Percentiles rank a stretch among this genome's conserved stretches.
These are phyloP conservation scores for Sinohyriopsis cumingii DNA, from an alignment of 2,888 invertebrate species.

Conservation along the genomic window DNA sequence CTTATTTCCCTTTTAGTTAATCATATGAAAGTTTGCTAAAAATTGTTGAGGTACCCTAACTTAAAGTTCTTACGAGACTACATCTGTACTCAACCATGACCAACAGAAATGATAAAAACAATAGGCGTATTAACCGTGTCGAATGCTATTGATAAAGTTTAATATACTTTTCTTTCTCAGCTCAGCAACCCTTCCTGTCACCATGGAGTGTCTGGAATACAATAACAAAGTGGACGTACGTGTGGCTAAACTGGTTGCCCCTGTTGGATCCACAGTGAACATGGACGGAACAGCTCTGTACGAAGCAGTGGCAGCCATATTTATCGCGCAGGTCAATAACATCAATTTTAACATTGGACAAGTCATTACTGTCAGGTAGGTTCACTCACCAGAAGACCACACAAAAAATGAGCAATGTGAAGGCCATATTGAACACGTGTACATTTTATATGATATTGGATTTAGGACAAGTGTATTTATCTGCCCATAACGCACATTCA, in stretches of 20 bases:
- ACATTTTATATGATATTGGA: too few species aligned
- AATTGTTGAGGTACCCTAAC: too few species aligned
- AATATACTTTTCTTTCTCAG: constrained; percentile 72
- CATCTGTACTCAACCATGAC: too few species aligned
- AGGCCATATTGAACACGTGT: not conserved
- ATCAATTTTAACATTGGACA: constrained; percentile 86
- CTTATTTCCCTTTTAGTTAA: too few species aligned
- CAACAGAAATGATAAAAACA: too few species aligned
- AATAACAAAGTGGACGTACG: constrained; percentile 85
- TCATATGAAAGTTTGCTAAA: too few species aligned
- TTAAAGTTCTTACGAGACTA: too few species aligned
- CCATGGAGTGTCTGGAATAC: constrained; percentile 89
- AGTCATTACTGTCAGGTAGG: constrained; percentile 89
- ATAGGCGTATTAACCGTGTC: too few species aligned
- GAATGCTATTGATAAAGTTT: too few species aligned
- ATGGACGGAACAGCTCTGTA: constrained; percentile 78
- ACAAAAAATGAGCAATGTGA: not conserved
- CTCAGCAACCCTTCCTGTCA: constrained; percentile 90
- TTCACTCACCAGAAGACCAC: not conserved
- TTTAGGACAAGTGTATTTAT: too few species aligned
- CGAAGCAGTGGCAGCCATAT: constrained; percentile 88
- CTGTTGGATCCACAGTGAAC: constrained; percentile 85
- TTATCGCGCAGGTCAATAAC: constrained; percentile 90
- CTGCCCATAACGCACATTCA: too few species aligned
- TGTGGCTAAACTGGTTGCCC: constrained; percentile 89